These are phyloP conservation scores for Chelonoidis abingdonii DNA, from an alignment of 2,113 vertebrate species.

Conservation along the genomic window DNA sequence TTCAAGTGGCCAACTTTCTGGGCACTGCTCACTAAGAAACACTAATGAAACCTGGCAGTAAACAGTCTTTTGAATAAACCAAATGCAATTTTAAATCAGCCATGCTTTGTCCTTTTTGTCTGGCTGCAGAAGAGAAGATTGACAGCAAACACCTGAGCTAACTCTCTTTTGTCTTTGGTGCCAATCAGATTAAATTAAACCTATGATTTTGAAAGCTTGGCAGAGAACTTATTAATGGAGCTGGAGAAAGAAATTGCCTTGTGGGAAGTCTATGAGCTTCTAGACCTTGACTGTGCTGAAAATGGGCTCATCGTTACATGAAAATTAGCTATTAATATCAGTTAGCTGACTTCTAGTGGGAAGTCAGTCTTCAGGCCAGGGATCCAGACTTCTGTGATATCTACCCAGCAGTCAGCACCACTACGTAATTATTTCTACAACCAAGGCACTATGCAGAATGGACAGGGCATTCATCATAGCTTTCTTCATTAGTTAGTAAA, in stretches of 20 bases:
- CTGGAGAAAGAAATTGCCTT: conserved; percentile 5
- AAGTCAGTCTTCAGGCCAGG: not conserved
- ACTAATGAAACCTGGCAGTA: not conserved
- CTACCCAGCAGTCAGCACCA: not conserved
- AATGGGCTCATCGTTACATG: not conserved
- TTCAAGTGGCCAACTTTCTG: not conserved
- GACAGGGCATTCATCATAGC: not conserved
- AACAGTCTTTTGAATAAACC: not conserved
- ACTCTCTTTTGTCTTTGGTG: not conserved
- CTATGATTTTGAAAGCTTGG: not conserved
- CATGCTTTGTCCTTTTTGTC: not conserved
- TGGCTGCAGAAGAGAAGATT: not conserved
- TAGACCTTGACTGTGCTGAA: not conserved
- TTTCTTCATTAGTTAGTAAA: not conserved
- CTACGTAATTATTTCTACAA: not conserved
- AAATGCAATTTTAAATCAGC: not conserved
- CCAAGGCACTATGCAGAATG: not conserved
- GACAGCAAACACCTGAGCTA: not conserved
- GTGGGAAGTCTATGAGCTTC: conserved; percentile 21
- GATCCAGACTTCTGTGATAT: conserved; percentile 7
- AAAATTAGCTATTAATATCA: not conserved
- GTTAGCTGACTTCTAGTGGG: not conserved
- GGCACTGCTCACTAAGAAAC: not conserved
- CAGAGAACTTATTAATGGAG: not conserved
- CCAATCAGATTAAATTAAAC: conserved; percentile 5